Evolutionary conservation across 2,797 vertebrate species (phyloP), one percentile per base, ranked within the genome.

Genomic region (Ibycter americanus): DNA sequence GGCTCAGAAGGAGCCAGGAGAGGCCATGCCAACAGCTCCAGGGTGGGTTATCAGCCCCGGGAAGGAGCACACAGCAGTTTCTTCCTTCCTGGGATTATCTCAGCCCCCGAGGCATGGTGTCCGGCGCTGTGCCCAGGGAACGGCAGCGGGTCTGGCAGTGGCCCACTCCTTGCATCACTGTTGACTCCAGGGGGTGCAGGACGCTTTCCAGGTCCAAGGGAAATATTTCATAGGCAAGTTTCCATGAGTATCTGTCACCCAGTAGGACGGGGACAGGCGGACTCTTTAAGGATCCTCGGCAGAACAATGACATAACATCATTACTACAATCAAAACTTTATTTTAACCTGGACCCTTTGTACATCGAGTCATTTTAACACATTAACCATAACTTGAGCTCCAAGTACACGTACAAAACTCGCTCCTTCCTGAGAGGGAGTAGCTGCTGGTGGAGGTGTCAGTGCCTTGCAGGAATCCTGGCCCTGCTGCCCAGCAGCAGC

Each of bases 81-180:
- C 93, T 96, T 96, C 94, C 94, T 96, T 96, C 94, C 96, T 86
- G 90, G 94, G 91, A 97, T 96, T 97, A 97, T 91, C 87, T 93
- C 79, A 74, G 83, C 76, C 83, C 90, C 68, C 0, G 1, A 36
- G 95, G 87, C 83, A 16, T 6, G 3, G 61, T 61, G 87, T 95
- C 89, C 27, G 94, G 93, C 96, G 88, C 80, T 2, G 4, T 4
- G 91, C 95, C 96, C 36, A 0, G 84, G 47, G 80, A 89, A 77
- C 68, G 0, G 90, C 88, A 27, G 83, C 12, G 0, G 58, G 40
- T 34, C 94, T 96, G 96, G 90, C 94, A 71, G 51, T 15, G 58
- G 36, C 85, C 82, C 3, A 3, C 46, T 85, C 49, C 62, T 96
- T 46, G 29, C 90, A 34, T 54, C 49, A 38, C 90, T 47, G 38